These are phyloP conservation scores for Andinoacara biseriatus DNA, from an alignment of 2,113 vertebrate species.

Conservation along the genomic window DNA sequence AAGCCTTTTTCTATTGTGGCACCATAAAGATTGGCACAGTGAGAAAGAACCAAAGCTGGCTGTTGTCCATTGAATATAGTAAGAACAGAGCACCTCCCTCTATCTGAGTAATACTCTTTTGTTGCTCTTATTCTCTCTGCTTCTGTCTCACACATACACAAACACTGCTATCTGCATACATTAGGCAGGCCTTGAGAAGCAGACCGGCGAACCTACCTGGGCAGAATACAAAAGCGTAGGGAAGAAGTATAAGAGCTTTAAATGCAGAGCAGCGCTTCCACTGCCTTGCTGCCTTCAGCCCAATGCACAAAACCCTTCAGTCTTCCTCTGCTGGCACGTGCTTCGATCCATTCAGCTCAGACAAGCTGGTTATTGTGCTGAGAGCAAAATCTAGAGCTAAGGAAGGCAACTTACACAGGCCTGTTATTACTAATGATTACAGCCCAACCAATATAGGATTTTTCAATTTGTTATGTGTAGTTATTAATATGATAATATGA, in stretches of 20 bases:
- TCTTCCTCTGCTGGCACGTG: constrained; percentile 23
- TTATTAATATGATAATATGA: neutral
- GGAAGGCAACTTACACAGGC: constrained; percentile 12
- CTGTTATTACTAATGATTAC: neutral
- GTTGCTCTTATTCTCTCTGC: neutral
- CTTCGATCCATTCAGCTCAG: constrained; percentile 22
- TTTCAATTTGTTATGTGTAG: neutral
- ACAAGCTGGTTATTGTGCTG: constrained; percentile 50
- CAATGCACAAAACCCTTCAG: constrained; percentile 19
- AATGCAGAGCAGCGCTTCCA: constrained; percentile 40
- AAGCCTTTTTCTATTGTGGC: constrained; percentile 25
- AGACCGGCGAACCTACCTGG: constrained; percentile 28
- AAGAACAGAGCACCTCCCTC: constrained; percentile 26
- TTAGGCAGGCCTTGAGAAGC: constrained; percentile 29
- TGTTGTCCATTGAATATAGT: constrained; percentile 19
- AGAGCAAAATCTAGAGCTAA: constrained; percentile 22
- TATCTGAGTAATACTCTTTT: constrained; percentile 11
- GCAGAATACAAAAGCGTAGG: constrained; percentile 43
- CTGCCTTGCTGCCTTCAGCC: constrained; percentile 3
- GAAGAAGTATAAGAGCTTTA: constrained; percentile 24
- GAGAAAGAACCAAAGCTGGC: constrained; percentile 30
- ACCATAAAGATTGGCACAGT: constrained; percentile 26
- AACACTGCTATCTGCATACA: constrained; percentile 9
- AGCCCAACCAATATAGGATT: neutral
- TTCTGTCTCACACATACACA: neutral